Percentiles rank a stretch among this genome's conserved stretches.
Evolutionary conservation across 2,113 vertebrate species (phyloP).

Genomic region (Plestiodon gilberti): DNA sequence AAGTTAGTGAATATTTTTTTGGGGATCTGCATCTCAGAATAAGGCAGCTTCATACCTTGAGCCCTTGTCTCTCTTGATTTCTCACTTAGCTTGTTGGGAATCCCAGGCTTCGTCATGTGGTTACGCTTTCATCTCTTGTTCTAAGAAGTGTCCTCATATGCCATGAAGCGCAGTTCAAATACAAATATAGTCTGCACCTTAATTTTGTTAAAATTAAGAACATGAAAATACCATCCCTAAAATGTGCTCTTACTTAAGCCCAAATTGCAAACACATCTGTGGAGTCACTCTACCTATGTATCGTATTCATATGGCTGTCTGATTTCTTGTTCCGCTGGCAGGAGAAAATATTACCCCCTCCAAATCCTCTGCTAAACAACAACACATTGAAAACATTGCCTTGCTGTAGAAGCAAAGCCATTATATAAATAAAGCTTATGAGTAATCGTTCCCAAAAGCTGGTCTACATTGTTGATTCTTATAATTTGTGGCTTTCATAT

Average conservation of each 20-base stretch:
- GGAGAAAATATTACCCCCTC: background rate
- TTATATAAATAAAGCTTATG: background rate
- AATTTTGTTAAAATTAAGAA: background rate
- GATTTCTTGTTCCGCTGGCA: background rate
- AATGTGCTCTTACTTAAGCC: background rate
- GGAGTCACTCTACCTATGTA: background rate
- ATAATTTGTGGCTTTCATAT: background rate
- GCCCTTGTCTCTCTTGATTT: background rate
- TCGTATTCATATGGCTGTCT: conserved; percentile 8
- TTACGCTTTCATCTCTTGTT: background rate
- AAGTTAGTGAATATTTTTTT: background rate
- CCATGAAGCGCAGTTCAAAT: background rate
- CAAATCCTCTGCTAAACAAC: background rate
- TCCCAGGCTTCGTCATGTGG: background rate
- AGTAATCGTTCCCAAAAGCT: background rate
- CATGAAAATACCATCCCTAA: background rate
- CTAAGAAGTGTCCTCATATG: too few species aligned
- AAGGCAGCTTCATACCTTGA: background rate
- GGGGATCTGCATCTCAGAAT: background rate
- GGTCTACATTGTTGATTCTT: background rate
- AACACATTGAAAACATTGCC: background rate
- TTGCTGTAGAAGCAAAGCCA: background rate
- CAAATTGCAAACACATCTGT: background rate
- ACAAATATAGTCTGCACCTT: background rate
- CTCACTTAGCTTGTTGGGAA: background rate